phyloP scores from a whole-genome alignment of 2,797 vertebrate genomes.

The Menidia menidia region DNA sequence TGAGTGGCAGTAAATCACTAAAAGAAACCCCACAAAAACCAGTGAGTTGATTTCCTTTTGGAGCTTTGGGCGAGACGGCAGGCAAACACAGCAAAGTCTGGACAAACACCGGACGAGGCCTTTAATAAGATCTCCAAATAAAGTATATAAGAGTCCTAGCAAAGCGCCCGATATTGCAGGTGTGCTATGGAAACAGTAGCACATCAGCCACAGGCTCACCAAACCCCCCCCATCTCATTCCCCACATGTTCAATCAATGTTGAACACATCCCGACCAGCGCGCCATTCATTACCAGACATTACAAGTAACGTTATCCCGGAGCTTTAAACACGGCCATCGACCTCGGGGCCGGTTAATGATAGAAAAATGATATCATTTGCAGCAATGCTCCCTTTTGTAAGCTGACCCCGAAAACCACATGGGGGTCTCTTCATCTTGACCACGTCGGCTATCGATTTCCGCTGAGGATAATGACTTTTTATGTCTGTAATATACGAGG shows the following conservation, averaged over 20 bases:
- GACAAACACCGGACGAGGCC: slow-evolving; percentile 61
- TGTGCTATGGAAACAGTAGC: slow-evolving; percentile 58
- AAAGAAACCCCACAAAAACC: slow-evolving; percentile 14
- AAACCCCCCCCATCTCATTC: slow-evolving; percentile 9
- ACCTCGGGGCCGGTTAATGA: slow-evolving; percentile 74
- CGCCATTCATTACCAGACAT: slow-evolving; percentile 72
- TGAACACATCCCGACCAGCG: slow-evolving; percentile 48
- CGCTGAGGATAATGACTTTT: slow-evolving; percentile 81
- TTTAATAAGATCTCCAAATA: slow-evolving; percentile 75
- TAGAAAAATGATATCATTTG: slow-evolving; percentile 80
- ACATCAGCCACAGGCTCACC: slow-evolving; percentile 44
- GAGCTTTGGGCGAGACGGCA: slow-evolving; percentile 43
- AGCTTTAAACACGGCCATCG: slow-evolving; percentile 73
- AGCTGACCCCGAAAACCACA: slow-evolving; percentile 77
- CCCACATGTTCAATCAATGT: slow-evolving; percentile 68
- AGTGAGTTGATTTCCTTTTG: slow-evolving; percentile 30
- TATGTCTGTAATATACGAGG: slow-evolving; percentile 80
- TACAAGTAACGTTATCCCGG: slow-evolving; percentile 71
- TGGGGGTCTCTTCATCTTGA: slow-evolving; percentile 78
- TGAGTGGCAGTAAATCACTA: slow-evolving; percentile 22
- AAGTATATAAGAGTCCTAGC: slow-evolving; percentile 21
- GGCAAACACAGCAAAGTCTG: slow-evolving; percentile 65
- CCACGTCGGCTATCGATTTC: slow-evolving; percentile 77
- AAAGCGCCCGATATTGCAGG: slow-evolving; percentile 52
- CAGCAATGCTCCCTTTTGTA: slow-evolving; percentile 67